Evolutionary conservation across 2,113 vertebrate genomes (phyloP), one percentile per base, ranked within the genome.

Genomic region (Morphnarchus princeps): DNA sequence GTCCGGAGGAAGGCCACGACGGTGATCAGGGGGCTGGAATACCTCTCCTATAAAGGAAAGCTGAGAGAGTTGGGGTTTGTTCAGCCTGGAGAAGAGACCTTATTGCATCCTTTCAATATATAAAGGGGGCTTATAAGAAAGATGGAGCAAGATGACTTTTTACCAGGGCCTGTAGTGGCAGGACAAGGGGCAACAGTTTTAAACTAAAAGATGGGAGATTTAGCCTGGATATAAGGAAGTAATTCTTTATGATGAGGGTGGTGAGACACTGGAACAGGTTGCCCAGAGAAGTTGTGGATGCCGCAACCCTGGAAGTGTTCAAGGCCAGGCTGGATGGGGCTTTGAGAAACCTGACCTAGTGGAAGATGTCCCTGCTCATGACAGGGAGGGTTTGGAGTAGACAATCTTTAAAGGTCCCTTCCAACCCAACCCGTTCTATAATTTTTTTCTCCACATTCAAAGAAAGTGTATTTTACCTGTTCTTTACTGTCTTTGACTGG

Each of bases 301-400:
- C 19, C 40, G 4, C 13, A 12, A n/a, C 21, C 1, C 1, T 49
- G 31, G 13, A 49, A 71, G 17, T 40, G 26, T 83, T 83, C 19
- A 77, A 50, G 40, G 19, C 2, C 79, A 63, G 66, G 15, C 4
- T 47, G 57, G 9, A 38, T 34, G 7, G 22, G 3, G 15, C 22
- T 52, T 79, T 36, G 22, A 61, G 55, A 17, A 29, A 62, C 18
- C 26, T 52, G 28, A 8, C 15, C 18, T 54, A 36, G 65, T 71
- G 15, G 40, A 45, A 54, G 28, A 4, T 55, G 18, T 63, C 28
- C 4, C 49, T 40, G 34, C 19, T 16, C 5, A n/a, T 63, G 29
- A 10, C 13, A 25, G 15, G 4, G 14, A 6, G 1, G 7, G 1
- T 2, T 54, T n/a, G 26, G 79, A 45, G 36, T 58, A 66, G 9